These are phyloP conservation scores for Eubucco bourcierii DNA, from an alignment of 2,113 vertebrate species.

Conservation along the genomic window DNA sequence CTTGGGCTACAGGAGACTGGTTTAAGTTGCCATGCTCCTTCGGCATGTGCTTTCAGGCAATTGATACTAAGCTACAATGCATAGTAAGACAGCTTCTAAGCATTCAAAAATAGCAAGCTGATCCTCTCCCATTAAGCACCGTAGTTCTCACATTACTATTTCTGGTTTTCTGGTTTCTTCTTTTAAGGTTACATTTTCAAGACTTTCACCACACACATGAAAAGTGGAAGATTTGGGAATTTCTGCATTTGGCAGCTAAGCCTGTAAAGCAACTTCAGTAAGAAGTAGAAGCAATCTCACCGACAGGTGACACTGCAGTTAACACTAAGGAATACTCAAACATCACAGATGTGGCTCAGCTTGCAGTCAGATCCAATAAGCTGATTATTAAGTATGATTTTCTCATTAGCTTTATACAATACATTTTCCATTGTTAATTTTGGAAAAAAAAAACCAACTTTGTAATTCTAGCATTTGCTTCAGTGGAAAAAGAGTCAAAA, in stretches of 20 bases:
- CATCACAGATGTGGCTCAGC: not conserved
- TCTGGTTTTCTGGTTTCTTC: not conserved
- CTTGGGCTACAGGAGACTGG: not conserved
- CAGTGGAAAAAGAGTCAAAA: not conserved
- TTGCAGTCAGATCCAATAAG: not conserved
- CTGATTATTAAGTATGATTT: not conserved
- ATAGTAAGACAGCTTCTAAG: not conserved
- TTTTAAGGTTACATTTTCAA: not conserved
- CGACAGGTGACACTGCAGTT: rapidly evolving
- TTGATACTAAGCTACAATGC: rapidly evolving
- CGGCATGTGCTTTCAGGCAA: not conserved
- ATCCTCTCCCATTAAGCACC: not conserved
- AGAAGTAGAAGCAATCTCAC: not conserved
- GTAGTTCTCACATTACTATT: not conserved
- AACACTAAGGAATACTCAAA: not conserved
- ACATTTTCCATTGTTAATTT: not conserved
- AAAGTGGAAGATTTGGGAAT: not conserved
- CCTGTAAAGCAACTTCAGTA: not conserved
- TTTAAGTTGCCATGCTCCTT: not conserved
- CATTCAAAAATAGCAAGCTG: not conserved
- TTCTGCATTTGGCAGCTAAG: not conserved
- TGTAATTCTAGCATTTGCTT: not conserved
- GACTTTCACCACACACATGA: not conserved
- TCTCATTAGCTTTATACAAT: not conserved
- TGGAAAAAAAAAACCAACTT: not conserved